Evolutionary conservation across 2,888 invertebrate genomes (phyloP).

Genomic region (Lypha dubia): DNA sequence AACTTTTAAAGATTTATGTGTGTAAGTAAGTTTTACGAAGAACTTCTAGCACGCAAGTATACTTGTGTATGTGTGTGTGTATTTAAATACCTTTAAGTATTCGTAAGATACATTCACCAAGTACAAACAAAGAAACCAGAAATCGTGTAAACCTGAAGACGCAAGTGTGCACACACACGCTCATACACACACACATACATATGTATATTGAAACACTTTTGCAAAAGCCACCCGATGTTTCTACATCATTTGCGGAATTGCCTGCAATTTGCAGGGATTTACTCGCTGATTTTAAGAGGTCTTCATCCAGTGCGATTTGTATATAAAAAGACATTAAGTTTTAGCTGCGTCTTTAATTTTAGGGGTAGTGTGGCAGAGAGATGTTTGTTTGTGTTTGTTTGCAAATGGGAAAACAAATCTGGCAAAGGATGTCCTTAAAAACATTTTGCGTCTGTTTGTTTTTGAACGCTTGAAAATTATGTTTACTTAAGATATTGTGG

Average conservation of each 20-base stretch:
- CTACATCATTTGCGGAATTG: constrained; percentile 81
- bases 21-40: constrained; percentile 7
- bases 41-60: background rate
- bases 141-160: constrained; percentile 48
- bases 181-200: background rate
- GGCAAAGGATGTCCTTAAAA: constrained; percentile 70
- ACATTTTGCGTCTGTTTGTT: constrained; percentile 72
- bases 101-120: constrained; percentile 46
- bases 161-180: constrained; percentile 71
- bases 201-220: background rate
- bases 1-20: constrained; percentile 66
- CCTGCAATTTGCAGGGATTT: constrained; percentile 80
- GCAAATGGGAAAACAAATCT: constrained; percentile 67
- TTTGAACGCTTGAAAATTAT: constrained; percentile 74
- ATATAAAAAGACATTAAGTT: constrained; percentile 41
- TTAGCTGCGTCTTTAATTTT: constrained; percentile 55
- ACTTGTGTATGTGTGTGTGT: constrained; percentile 5
- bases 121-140: constrained; percentile 38
- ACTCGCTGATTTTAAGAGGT: constrained; percentile 62
- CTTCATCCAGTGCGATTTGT: constrained; percentile 8
- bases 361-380: constrained; percentile 48
- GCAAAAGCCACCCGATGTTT: constrained; percentile 79
- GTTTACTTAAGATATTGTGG: constrained; percentile 74
- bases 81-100: constrained; percentile 23
- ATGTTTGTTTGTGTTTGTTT: constrained; percentile 43